Evolutionary conservation across 2,113 vertebrate genomes (phyloP).

Genomic region (Buteo buteo): DNA sequence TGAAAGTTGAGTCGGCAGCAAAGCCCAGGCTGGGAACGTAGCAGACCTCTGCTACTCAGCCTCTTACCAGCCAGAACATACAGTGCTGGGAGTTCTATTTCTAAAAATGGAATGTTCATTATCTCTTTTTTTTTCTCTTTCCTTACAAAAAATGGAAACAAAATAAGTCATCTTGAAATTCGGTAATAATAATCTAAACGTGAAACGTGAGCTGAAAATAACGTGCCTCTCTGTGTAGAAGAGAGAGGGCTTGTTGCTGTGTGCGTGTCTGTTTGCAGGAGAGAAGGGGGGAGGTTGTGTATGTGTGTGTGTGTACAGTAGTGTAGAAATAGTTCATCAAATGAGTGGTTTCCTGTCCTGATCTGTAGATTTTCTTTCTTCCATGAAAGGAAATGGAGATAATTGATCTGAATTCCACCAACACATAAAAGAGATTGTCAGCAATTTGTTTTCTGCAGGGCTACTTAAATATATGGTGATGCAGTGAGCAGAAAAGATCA

Average conservation of each 20-base stretch:
- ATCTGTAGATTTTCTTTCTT: slow-evolving; percentile 47
- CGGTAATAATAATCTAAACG: background rate
- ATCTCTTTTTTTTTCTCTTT: background rate
- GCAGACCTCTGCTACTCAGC: background rate
- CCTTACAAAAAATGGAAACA: background rate
- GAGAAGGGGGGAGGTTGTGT: background rate
- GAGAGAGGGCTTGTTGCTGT: background rate
- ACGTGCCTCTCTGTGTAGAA: background rate
- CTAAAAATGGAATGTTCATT: background rate
- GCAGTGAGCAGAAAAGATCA: background rate
- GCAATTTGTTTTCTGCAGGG: slow-evolving; percentile 24
- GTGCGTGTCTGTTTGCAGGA: background rate
- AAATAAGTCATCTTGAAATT: background rate
- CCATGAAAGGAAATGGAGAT: slow-evolving; percentile 55
- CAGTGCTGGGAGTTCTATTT: background rate
- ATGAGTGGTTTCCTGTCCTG: slow-evolving; percentile 52
- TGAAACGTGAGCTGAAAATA: slow-evolving; percentile 38
- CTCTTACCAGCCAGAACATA: background rate
- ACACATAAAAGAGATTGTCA: slow-evolving; percentile 9
- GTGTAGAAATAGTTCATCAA: slow-evolving; percentile 50
- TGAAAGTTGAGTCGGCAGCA: slow-evolving; percentile 42
- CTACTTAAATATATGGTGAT: background rate
- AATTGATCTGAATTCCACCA: slow-evolving; percentile 52
- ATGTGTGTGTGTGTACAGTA: background rate
- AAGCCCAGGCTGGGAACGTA: background rate